Evolutionary conservation across 2,113 vertebrate species (phyloP), one percentile per base, ranked within the genome.

Genomic region (Apistogramma diplotaenia): DNA sequence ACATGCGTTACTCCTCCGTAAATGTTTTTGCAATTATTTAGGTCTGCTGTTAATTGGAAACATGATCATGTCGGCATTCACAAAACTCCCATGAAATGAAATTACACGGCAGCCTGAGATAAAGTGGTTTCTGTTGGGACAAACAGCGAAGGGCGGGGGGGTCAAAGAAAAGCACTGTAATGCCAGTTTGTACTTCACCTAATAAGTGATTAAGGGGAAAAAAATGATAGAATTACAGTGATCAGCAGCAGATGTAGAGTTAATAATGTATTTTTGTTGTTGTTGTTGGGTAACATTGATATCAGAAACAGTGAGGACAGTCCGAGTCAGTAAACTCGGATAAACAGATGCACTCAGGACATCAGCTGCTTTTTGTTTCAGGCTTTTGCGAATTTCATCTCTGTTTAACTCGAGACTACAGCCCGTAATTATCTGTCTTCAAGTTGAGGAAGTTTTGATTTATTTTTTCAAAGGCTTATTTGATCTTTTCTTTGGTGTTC

Each of bases 1-100:
- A 46, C 25, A 46, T 3, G 46, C 37, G 11, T 21, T 33, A 16
- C 1, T 56, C 16, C 46, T 61, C 2, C 8, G n/a, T 49, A 54
- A 60, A 60, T 57, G 8, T 53, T 51, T 56, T 7, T 4, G n/a
- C 2, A 37, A 7, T 29, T 58, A n/a, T 75, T 31, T 49, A 21
- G 67, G 9, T 71, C 12, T 49, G 31, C 15, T 58, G 27, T 9
- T 9, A 37, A 12, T 16, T 29, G n/a, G 9, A 59, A 67, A 73
- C 46, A 43, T 2, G 18, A 43, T 60, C 27, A 25, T 5, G 18
- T 49, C 71, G 25, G n/a, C 8, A 57, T 49, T 33, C 21, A 33
- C 54, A 60, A 73, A 74, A 75, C 35, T 55, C 35, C 65, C 37
- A 70, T 40, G 53, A 86, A 77, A 82, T 73, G 1, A 71, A 67